Evolutionary conservation across 2,888 invertebrate genomes (phyloP).

Genomic region (Orchestes rusci): DNA sequence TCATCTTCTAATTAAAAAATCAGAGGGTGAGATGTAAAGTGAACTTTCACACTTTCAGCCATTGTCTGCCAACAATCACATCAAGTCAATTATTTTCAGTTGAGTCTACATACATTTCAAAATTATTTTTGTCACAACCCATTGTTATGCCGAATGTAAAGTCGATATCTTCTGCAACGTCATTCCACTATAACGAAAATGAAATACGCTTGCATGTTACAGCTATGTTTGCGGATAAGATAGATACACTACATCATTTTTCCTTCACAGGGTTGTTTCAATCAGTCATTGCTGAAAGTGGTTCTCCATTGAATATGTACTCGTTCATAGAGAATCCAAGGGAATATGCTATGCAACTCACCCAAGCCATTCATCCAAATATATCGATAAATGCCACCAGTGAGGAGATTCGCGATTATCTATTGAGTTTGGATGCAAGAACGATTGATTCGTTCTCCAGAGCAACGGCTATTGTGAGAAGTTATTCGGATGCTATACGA

Average conservation of each 20-base stretch:
- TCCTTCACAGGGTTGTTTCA: constrained; percentile 10
- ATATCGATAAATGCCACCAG: constrained; percentile 10
- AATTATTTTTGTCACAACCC: too few species aligned
- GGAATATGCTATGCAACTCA: constrained; percentile 13
- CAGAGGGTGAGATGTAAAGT: constrained; percentile 10
- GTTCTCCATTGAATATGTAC: constrained; percentile 16
- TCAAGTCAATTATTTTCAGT: too few species aligned
- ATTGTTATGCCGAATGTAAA: too few species aligned
- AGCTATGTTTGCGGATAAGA: not conserved
- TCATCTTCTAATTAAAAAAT: constrained; percentile 14
- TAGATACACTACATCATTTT: too few species aligned
- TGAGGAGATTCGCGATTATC: constrained; percentile 10
- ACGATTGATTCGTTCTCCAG: constrained; percentile 14
- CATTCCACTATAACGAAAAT: not conserved
- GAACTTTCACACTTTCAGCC: too few species aligned
- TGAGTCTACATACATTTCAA: too few species aligned
- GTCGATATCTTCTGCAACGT: too few species aligned
- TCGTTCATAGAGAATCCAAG: constrained; percentile 15
- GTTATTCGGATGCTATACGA: too few species aligned
- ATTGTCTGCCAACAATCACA: too few species aligned
- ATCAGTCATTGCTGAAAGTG: constrained; percentile 17
- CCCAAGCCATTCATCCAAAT: constrained; percentile 12
- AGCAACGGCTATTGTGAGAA: constrained; percentile 12
- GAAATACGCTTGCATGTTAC: not conserved
- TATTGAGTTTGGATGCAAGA: constrained; percentile 12